Percentiles rank a stretch among this genome's conserved stretches.
These are phyloP conservation scores for Amblyornis subalaris DNA, from an alignment of 2,113 vertebrate species.

Conservation along the genomic window DNA sequence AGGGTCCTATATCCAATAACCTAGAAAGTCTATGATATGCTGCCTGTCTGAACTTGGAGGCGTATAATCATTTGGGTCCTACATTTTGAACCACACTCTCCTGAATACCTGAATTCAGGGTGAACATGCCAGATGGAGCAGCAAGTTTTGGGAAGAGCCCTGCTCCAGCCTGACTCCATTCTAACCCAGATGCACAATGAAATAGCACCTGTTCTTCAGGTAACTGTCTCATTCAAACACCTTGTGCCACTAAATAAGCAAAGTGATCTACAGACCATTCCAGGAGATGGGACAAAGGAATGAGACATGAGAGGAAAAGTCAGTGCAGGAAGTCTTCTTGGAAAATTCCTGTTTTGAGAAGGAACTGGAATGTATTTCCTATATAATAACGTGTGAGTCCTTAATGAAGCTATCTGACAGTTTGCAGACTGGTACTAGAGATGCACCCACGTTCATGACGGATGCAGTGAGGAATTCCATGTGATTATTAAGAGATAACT, in stretches of 20 bases:
- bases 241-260: neutral
- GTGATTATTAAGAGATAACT: neutral
- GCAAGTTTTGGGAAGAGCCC: neutral
- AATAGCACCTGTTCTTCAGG: neutral
- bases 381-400: neutral
- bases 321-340: neutral
- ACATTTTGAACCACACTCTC: neutral
- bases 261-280: neutral
- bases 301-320: neutral
- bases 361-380: neutral
- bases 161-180: neutral
- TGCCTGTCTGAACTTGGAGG: neutral
- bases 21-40: neutral
- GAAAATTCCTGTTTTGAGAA: neutral
- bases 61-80: neutral
- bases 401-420: neutral
- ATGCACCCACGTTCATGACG: rapidly evolving
- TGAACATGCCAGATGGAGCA: neutral
- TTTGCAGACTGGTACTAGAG: neutral
- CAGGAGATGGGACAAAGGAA: neutral
- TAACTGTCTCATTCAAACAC: neutral
- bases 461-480: neutral
- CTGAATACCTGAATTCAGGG: neutral
- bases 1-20: neutral
- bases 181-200: neutral